Evolutionary conservation across 1,140 invertebrate species (phyloP).

Genomic region (Lucilia cuprina): DNA sequence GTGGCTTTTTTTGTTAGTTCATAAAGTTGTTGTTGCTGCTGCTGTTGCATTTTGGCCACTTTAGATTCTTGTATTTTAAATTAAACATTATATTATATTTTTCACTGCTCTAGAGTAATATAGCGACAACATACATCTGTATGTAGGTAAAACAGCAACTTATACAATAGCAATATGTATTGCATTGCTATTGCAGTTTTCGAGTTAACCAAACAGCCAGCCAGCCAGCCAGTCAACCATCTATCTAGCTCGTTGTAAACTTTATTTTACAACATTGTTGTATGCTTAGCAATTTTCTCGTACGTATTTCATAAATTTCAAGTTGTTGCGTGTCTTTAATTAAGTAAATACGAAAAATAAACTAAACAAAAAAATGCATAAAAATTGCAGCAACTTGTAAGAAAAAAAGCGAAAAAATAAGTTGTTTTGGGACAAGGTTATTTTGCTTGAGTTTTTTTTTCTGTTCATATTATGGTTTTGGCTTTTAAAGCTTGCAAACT

Average conservation of each 20-base stretch:
- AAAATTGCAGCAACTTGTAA: background rate
- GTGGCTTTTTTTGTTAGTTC: background rate
- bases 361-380: background rate
- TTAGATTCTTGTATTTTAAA: constrained; percentile 13
- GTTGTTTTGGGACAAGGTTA: constrained; percentile 60
- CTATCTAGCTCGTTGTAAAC: too few relatives aligned
- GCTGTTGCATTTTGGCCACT: background rate
- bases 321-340: constrained; percentile 36
- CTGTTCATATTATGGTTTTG: background rate
- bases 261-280: background rate
- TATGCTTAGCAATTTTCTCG: background rate
- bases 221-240: too few relatives aligned
- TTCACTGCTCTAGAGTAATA: background rate
- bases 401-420: constrained; percentile 35
- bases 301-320: constrained; percentile 22
- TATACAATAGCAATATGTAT: too few relatives aligned
- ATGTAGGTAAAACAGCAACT: too few relatives aligned
- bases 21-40: background rate
- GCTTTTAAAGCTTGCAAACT: background rate
- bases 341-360: background rate
- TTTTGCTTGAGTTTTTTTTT: constrained; percentile 11
- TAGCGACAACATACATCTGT: too few relatives aligned
- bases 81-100: background rate
- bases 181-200: too few relatives aligned
- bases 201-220: too few relatives aligned